Conservation (phyloP, 2,888 invertebrate species). For the Rhopalosiphum nymphaeae region DNA sequence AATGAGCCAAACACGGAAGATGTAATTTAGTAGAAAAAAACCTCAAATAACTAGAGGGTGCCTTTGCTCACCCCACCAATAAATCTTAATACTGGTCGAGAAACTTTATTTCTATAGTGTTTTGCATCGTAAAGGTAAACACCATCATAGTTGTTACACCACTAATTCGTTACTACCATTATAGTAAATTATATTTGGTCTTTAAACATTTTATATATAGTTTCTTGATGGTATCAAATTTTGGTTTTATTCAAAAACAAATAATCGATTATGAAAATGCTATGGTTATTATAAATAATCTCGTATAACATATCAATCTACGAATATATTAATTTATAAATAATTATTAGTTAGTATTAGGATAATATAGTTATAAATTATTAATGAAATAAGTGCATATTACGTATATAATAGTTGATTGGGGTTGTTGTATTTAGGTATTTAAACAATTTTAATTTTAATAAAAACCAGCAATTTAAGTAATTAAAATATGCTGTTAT, state of each 20-base stretch:
- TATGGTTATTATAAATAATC: not conserved
- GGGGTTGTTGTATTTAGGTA: not conserved
- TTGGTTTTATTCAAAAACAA: not conserved
- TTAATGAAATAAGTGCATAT: not conserved
- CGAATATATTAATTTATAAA: not conserved
- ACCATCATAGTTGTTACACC: not conserved
- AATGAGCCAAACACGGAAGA: not conserved
- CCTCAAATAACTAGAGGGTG: not conserved
- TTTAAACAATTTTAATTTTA: not conserved
- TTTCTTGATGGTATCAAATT: not conserved
- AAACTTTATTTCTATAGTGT: not conserved
- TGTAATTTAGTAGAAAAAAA: constrained; percentile 9
- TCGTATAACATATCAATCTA: not conserved
- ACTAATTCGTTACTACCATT: not conserved
- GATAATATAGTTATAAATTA: not conserved
- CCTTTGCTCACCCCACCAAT: constrained; percentile 3
- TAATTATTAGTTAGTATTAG: not conserved
- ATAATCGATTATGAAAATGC: not conserved
- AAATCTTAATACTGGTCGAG: constrained; percentile 37
- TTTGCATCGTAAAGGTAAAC: not conserved
- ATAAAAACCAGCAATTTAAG: not conserved
- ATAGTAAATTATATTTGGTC: not conserved
- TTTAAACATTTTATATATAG: not conserved
- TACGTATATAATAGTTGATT: not conserved
- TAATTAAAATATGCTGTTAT: not conserved